Percentiles rank a stretch among this genome's conserved stretches.
Conservation (phyloP, 2,888 invertebrate genomes). For the Dusona sp. region DNA sequence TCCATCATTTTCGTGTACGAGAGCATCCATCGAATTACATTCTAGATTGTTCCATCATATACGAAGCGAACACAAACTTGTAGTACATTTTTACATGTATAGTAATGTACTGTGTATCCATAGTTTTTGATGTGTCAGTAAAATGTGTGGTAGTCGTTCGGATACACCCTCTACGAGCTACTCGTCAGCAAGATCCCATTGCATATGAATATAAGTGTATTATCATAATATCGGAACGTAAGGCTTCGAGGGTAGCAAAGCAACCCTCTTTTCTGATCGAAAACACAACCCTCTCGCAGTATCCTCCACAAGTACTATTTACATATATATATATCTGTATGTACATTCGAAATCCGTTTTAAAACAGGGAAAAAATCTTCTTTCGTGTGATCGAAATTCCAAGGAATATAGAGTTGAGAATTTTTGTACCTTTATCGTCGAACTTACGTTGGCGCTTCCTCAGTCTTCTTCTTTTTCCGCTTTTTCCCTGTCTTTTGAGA, state of each 20-base stretch:
- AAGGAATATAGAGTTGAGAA: conserved; percentile 15
- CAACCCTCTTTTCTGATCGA: conserved; percentile 51
- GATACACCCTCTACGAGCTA: conserved; percentile 70
- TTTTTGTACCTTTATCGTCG: conserved; percentile 14
- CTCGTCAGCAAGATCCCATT: conserved; percentile 72
- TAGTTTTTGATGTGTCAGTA: conserved; percentile 21
- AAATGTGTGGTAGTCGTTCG: conserved; percentile 30
- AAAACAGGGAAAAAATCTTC: conserved; percentile 65
- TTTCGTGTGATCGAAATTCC: conserved; percentile 61
- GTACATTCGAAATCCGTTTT: conserved; percentile 6
- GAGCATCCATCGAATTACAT: conserved; percentile 79
- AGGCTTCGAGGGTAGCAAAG: conserved; percentile 71
- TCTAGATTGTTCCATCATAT: conserved; percentile 72
- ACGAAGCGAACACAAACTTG: conserved; percentile 66
- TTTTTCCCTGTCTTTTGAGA: conserved; percentile 12
- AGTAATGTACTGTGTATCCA: background rate
- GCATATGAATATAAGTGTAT: conserved; percentile 83
- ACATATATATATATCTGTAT: conserved; percentile 25
- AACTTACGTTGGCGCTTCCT: conserved; percentile 6
- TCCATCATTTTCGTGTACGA: conserved; percentile 74
- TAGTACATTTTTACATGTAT: conserved; percentile 14
- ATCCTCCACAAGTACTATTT: conserved; percentile 13
- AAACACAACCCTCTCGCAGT: conserved; percentile 26
- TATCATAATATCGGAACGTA: conserved; percentile 80
- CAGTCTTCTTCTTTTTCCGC: conserved; percentile 2